Evolutionary conservation across 2,888 invertebrate genomes (phyloP), one percentile per base, ranked within the genome.

Genomic region (Philereme vetulata): DNA sequence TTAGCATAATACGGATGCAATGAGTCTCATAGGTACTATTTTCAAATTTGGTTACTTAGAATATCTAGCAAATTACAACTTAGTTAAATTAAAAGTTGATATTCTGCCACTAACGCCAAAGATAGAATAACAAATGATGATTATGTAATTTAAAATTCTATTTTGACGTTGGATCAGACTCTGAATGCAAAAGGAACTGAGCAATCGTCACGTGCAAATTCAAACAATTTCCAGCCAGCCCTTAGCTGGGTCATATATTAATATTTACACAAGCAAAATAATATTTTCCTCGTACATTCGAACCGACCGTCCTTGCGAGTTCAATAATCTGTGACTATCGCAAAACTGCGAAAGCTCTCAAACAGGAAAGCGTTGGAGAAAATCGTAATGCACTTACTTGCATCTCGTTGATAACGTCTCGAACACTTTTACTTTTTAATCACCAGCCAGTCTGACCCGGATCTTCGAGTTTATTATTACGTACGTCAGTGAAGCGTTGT

Each of bases 341-440:
- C 64, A 61, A 60, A 73, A 70, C 65, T 68, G 73, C 61, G 70
- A 71, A 68, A 76, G 68, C 70, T 67, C 51, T 5, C 1, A 68
- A 67, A 64, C 66, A 56, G 65, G 64, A 48, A 73, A 21, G 72
- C 73, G 70, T 77, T 45, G 10, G 66, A 72, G 76, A 76, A 78
- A 81, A 81, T 80, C 47, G 64, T 61, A 53, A 50, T 72, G 73
- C 71, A 79, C 86, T 83, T 63, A 90, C 90, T 86, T 89, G 88
- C 90, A 90, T 90, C 65, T 76, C 58, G 35, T 65, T 43, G 57
- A 53, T 59, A 57, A 59, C 65, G 64, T 67, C 67, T 69, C 65
- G 68, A 70, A 73, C 84, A 89, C 88, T 89, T 88, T 89, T 86
- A 85, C 86, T 88, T 85, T 84, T 71, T 60, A 65, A 70, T 70